These are phyloP conservation scores for Neogobius melanostomus DNA, from an alignment of 2,113 vertebrate species.

Conservation along the genomic window DNA sequence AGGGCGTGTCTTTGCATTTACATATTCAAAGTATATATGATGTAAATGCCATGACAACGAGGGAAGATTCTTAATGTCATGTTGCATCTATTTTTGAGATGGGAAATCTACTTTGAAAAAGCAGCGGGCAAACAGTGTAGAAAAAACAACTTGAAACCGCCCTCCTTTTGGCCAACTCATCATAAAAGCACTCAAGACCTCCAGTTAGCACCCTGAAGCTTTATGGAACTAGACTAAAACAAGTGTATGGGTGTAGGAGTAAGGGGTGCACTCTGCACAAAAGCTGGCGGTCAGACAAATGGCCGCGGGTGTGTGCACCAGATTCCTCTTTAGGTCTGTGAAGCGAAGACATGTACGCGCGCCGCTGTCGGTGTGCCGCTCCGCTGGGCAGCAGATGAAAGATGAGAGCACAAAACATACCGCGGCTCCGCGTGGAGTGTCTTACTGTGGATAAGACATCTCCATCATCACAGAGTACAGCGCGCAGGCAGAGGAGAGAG, in stretches of 20 bases:
- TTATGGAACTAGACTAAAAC: constrained; percentile 29
- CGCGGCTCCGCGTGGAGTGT: background rate
- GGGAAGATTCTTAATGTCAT: too few relatives aligned
- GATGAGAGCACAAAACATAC: constrained; percentile 1
- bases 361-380: constrained; percentile 25
- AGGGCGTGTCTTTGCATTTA: too few relatives aligned
- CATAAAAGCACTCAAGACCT: constrained; percentile 42
- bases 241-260: constrained; percentile 1
- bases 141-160: background rate
- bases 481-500: background rate
- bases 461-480: background rate
- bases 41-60: too few relatives aligned
- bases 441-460: background rate
- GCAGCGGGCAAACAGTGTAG: background rate
- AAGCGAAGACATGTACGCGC: constrained; percentile 11
- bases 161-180: constrained; percentile 37
- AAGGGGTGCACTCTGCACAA: constrained; percentile 17
- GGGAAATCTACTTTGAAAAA: background rate
- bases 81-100: too few relatives aligned
- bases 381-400: constrained; percentile 31
- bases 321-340: constrained; percentile 37
- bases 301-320: constrained; percentile 33
- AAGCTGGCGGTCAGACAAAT: constrained; percentile 34
- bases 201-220: constrained; percentile 35
- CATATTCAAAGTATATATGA: too few relatives aligned